These are phyloP conservation scores for Hippocampus zosterae DNA, from an alignment of 2,113 vertebrate species.

Conservation along the genomic window DNA sequence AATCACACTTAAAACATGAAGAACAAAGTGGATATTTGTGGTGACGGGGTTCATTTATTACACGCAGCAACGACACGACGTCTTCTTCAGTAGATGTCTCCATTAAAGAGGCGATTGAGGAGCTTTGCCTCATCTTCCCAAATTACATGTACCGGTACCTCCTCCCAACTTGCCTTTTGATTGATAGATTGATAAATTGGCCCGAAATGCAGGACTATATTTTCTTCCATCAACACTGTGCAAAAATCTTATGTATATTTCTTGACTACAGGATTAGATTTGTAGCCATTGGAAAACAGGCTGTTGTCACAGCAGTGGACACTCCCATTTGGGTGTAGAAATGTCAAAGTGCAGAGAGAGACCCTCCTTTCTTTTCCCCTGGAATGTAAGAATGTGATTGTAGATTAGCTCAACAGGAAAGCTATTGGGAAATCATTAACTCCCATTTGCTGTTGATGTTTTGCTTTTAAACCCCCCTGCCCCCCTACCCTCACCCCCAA, in stretches of 20 bases:
- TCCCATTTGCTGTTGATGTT: slow-evolving; percentile 10
- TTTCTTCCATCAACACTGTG: too few relatives aligned
- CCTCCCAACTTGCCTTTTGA: too few relatives aligned
- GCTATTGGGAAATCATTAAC: slow-evolving; percentile 56
- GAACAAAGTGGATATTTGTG: too few relatives aligned
- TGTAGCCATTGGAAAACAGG: neutral
- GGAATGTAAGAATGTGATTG: slow-evolving; percentile 47
- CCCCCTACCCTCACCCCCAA: neutral
- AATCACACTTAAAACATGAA: too few relatives aligned
- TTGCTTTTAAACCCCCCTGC: slow-evolving; percentile 2
- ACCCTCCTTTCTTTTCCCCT: slow-evolving; percentile 28
- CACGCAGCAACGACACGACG: too few relatives aligned
- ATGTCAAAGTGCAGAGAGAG: slow-evolving; percentile 12
- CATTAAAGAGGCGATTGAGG: too few relatives aligned
- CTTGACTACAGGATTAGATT: neutral
- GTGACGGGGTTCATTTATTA: too few relatives aligned
- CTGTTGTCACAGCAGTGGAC: slow-evolving; percentile 9
- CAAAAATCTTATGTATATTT: neutral
- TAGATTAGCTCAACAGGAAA: slow-evolving; percentile 43
- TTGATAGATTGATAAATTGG: too few relatives aligned
- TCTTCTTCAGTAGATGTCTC: too few relatives aligned
- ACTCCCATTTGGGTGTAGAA: slow-evolving; percentile 10
- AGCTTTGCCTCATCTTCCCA: too few relatives aligned
- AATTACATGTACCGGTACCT: too few relatives aligned
- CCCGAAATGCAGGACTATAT: too few relatives aligned